phyloP scores from a whole-genome alignment of 2,113 vertebrate species.

The Cyanoliseus patagonus region DNA sequence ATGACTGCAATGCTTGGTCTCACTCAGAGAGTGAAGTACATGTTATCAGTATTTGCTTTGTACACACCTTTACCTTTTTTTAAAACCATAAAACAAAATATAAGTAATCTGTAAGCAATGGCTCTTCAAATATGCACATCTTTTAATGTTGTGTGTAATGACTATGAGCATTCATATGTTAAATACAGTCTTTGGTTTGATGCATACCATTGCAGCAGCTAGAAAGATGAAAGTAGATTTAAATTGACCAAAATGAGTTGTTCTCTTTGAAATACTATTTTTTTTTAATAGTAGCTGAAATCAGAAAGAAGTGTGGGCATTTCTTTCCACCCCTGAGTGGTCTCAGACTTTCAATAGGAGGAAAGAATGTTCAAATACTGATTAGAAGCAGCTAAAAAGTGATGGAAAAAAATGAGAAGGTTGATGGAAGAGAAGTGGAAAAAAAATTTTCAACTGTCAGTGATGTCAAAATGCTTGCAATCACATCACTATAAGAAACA shows the following conservation, averaged over 20 bases:
- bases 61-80: background rate
- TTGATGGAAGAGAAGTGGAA: background rate
- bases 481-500: background rate
- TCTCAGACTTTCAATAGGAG: background rate
- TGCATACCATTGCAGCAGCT: background rate
- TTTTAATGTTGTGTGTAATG: background rate
- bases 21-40: background rate
- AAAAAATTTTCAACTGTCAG: background rate
- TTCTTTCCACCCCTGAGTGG: rapidly evolving
- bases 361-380: background rate
- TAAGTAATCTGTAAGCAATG: background rate
- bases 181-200: background rate
- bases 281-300: background rate
- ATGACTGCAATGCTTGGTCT: background rate
- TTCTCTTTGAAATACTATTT: background rate
- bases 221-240: background rate
- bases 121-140: background rate
- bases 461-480: background rate
- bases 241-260: background rate
- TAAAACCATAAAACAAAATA: background rate
- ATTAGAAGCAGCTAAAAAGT: background rate
- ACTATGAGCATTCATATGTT: background rate
- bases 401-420: background rate
- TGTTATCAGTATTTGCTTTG: background rate
- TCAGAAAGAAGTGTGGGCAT: background rate